phyloP scores from a whole-genome alignment of 2,888 invertebrate genomes.

The Tachina lurida region DNA sequence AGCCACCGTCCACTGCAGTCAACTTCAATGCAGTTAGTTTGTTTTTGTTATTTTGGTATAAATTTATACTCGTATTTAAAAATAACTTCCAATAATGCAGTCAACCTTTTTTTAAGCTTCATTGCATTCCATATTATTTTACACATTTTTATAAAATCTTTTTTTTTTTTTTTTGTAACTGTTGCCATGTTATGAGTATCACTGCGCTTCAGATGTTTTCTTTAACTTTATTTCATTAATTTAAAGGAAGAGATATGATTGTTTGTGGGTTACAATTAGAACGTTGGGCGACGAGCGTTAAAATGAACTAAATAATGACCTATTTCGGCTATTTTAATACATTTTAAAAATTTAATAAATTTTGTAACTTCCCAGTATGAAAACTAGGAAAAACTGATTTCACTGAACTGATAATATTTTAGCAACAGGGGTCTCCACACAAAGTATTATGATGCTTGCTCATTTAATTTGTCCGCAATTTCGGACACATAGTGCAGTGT shows the following conservation, averaged over 20 bases:
- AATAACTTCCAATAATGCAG: slow-evolving; percentile 65
- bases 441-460: too few relatives aligned
- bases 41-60: slow-evolving; percentile 16
- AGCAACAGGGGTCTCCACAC: too few relatives aligned
- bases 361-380: too few relatives aligned
- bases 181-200: slow-evolving; percentile 12
- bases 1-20: slow-evolving; percentile 21
- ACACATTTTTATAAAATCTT: slow-evolving; percentile 14
- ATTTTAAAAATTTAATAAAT: too few relatives aligned
- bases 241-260: neutral
- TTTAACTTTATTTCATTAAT: slow-evolving; percentile 39
- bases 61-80: slow-evolving; percentile 41
- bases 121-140: slow-evolving; percentile 59
- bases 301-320: too few relatives aligned
- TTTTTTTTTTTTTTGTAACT: slow-evolving; percentile 4
- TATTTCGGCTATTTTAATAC: too few relatives aligned
- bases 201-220: slow-evolving; percentile 33
- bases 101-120: slow-evolving; percentile 66
- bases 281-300: slow-evolving; percentile 23
- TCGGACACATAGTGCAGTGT: too few relatives aligned
- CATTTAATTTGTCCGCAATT: too few relatives aligned
- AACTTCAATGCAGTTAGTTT: slow-evolving; percentile 35
- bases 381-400: too few relatives aligned
- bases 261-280: slow-evolving; percentile 33
- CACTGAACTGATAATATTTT: too few relatives aligned